Base-by-base conservation (phyloP, 2,888 invertebrate genomes). In the Andrena bicolor region DNA sequence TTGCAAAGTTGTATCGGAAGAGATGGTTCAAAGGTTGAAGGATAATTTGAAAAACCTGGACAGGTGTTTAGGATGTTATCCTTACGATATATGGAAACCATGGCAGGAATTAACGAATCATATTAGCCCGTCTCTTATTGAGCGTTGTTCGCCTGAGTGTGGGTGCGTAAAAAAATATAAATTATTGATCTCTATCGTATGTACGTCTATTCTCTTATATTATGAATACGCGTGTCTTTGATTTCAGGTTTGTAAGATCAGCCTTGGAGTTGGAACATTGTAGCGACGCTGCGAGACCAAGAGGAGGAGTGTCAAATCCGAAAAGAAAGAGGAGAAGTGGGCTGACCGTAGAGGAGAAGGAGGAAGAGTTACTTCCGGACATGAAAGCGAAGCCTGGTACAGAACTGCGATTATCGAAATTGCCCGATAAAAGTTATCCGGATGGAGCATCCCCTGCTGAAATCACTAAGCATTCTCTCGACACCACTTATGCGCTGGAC, bases 381-480 rank as follows among this genome's bases (percentile, higher is more conserved):
- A 95, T 99, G 91, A 96, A 97, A 92, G 96, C 97, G 8, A 96
- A 96, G 30, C 96, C 97, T 86, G 98, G 98, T 30, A 97, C 97
- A 60, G 96, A 97, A 72, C 95, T 99, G 75, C 95, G 97, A 73
- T 97, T 98, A 88, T 96, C 97, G 16, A 93, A 95, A 84, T 95
- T 99, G 86, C 98, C 98, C 0, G 95, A 95, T 30, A 95, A 96
- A 89, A 95, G 95, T 89, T 98, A 96, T 91, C 98, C 98, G 0
- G 96, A 96, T 5, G 96, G 96, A 16, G 95, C 97, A 0, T 95
- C 96, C 2, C 97, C 99, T 0, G 95, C 96, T 51, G 97, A 99
- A 94, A 96, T 99, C 66, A 98, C 99, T 0, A 96, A 96, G 88
- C 97, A 98, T 94, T 97, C 97, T 83, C 95, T 99, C 90, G 99